These are phyloP conservation scores for Watersipora subatra DNA, from an alignment of 1,140 invertebrate species.

Conservation along the genomic window DNA sequence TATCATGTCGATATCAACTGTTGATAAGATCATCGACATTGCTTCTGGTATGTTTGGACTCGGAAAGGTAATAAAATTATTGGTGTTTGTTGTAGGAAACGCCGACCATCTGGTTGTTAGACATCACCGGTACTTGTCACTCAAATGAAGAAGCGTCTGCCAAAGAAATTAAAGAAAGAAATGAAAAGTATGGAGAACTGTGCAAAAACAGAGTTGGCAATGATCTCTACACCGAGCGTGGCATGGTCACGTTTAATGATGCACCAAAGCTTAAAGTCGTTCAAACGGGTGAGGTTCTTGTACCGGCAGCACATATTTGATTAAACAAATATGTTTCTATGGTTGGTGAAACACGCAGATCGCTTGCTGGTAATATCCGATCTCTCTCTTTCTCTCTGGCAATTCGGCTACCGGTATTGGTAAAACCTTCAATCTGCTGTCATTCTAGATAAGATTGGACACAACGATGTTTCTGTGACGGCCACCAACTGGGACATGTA, in stretches of 20 bases:
- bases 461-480: constrained; percentile 19
- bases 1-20: not conserved
- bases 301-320: too few species aligned
- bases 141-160: constrained; percentile 30
- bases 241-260: constrained; percentile 40
- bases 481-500: constrained; percentile 37
- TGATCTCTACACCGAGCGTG: constrained; percentile 33
- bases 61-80: too few species aligned
- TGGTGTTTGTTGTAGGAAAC: constrained; percentile 32
- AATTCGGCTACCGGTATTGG: too few species aligned
- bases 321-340: too few species aligned
- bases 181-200: constrained; percentile 31
- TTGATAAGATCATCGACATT: too few species aligned
- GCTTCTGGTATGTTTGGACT: too few species aligned
- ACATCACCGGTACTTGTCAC: constrained; percentile 29
- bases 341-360: too few species aligned
- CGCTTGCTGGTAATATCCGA: not conserved
- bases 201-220: constrained; percentile 32
- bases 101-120: constrained; percentile 34
- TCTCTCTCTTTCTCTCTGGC: constrained; percentile 6
- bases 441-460: constrained; percentile 16
- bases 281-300: constrained; percentile 30
- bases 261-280: constrained; percentile 32
- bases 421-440: too few species aligned
- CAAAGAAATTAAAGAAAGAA: constrained; percentile 19